Evolutionary conservation across 2,113 vertebrate genomes (phyloP).

Genomic region (Rhinolophus ferrumequinum): DNA sequence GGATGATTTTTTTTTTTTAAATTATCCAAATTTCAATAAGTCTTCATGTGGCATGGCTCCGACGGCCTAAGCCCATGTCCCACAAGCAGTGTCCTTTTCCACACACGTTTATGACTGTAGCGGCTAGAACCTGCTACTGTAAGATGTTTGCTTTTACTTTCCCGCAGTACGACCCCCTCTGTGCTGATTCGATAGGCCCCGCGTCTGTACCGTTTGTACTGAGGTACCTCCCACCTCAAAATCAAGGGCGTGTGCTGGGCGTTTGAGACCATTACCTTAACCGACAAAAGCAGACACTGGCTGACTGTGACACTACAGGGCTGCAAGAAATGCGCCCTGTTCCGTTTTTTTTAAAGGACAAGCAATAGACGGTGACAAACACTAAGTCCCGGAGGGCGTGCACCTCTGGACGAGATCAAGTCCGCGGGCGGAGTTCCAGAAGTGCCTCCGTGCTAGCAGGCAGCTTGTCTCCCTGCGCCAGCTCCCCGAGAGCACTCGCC

Average conservation of each 20-base stretch:
- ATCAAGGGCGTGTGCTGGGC: no score
- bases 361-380: not conserved
- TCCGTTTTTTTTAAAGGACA: not conserved
- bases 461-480: rapidly evolving
- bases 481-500: rapidly evolving
- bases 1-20: not conserved
- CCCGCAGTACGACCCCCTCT: not conserved
- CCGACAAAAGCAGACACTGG: not conserved
- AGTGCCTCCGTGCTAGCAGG: not conserved
- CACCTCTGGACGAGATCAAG: not conserved
- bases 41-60: rapidly evolving
- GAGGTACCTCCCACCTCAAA: not conserved
- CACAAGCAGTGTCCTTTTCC: no score
- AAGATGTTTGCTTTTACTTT: not conserved
- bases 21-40: rapidly evolving
- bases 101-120: no score
- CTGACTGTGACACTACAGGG: not conserved
- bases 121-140: no score
- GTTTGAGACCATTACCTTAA: not conserved
- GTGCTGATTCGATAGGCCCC: not conserved
- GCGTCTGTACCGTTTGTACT: rapidly evolving
- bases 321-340: no score
- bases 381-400: not conserved
- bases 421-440: not conserved
- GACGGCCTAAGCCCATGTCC: no score